These are phyloP conservation scores for Drosophila ficusphila DNA, from an alignment of 1,140 invertebrate genomes.

Conservation along the genomic window DNA sequence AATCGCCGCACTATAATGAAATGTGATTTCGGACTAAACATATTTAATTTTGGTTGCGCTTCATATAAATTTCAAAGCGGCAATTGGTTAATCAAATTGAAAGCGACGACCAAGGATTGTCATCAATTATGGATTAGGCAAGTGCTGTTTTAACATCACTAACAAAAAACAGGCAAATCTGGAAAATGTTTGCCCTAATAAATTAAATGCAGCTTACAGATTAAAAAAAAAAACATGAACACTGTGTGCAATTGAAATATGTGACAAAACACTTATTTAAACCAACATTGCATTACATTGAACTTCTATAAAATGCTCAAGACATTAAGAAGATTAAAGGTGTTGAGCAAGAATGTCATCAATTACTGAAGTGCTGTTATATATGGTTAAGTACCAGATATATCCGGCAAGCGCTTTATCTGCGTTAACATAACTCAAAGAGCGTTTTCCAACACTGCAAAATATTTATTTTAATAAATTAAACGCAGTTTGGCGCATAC, in stretches of 20 bases:
- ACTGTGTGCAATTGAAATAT: too few species aligned
- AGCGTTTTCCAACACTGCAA: constrained; percentile 29
- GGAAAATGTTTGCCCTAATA: background rate
- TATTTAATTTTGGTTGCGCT: constrained; percentile 43
- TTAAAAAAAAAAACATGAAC: too few species aligned
- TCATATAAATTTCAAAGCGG: constrained; percentile 37
- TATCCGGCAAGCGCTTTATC: background rate
- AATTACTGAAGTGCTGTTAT: constrained; percentile 3
- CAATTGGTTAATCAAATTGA: constrained; percentile 41
- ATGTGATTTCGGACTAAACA: constrained; percentile 44
- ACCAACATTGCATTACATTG: background rate
- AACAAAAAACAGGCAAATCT: too few species aligned
- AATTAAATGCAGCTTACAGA: too few species aligned
- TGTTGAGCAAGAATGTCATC: background rate
- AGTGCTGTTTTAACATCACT: background rate
- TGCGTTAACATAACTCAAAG: constrained; percentile 10
- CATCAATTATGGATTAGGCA: constrained; percentile 26
- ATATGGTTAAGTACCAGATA: too few species aligned
- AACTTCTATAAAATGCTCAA: background rate
- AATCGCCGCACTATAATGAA: constrained; percentile 47
- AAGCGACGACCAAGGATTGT: constrained; percentile 13
- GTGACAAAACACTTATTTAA: too few species aligned
- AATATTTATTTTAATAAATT: constrained; percentile 76
- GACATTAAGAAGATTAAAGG: background rate
- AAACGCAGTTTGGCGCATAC: constrained; percentile 76